Base-by-base conservation (phyloP, 2,113 vertebrate genomes). In the Megaleporinus macrocephalus region DNA sequence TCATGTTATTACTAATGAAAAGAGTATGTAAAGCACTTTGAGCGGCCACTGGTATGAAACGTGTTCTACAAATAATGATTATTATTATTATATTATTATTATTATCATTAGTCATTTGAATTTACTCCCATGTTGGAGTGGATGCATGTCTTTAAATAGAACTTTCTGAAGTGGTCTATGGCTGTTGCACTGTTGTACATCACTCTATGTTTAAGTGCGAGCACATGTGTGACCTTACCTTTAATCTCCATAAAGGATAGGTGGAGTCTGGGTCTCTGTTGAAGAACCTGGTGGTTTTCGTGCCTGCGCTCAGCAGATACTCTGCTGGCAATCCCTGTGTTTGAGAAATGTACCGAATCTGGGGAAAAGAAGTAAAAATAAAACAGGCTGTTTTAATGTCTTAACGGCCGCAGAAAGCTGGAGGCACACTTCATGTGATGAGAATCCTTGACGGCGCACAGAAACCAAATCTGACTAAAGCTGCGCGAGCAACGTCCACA, bases 311-410 rank as follows among this genome's bases (percentile, higher is more conserved):
- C 92, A 99, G 93, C 89, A 99, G 95, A 92, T 98, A 99, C 91
- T 99, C 98, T 68, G 98, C 98, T 61, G 98, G 98, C 88, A 99
- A 94, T 76, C 98, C 98, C 89, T 99, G 98, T 0, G 98, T 99
- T 94, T 99, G 98, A 76, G 98, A 99, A 92, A 99, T 98, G 94
- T 99, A 99, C 85, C 98, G 96, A 90, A 99, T 99, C 98, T 99
- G 91, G 82, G 87, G 81, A 89, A 85, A 16, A 73, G 18, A 24
- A 84, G 7, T 29, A 86, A 65, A 11, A 36, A 44, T 7, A 44
- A 44, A 81, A 81, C 22, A 27, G 44, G 24, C 3, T 22, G 41
- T 79, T 26, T 73, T 15, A 36, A 73, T 33, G 78, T 57, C 73
- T 69, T 69, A 69, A 69, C 7, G 30, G 41, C 5, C 9, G 9